Evolutionary conservation across 2,888 invertebrate genomes (phyloP).

Genomic region (Drosophila tripunctata): DNA sequence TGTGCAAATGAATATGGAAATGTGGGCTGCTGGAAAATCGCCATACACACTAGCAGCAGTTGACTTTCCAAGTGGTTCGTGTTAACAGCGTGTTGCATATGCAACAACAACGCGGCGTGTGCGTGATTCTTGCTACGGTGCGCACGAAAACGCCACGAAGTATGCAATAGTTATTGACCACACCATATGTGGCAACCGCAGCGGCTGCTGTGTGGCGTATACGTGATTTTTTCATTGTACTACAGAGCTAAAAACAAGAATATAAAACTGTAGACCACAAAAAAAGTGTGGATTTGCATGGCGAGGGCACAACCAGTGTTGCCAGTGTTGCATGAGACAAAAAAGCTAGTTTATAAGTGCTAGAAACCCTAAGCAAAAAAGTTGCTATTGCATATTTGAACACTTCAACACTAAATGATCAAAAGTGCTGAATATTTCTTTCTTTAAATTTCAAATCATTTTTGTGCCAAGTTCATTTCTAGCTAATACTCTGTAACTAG

Average conservation of each 20-base stretch:
- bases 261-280: neutral
- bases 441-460: no score
- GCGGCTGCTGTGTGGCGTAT: conserved; percentile 23
- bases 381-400: no score
- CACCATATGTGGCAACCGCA: conserved; percentile 37
- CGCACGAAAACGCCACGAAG: conserved; percentile 44
- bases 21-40: conserved; percentile 10
- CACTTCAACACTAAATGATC: no score
- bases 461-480: no score
- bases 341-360: neutral
- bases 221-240: conserved; percentile 20
- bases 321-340: neutral
- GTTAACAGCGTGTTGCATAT: conserved; percentile 61
- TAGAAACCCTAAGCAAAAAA: neutral
- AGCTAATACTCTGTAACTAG: no score
- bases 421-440: neutral
- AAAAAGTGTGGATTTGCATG: neutral
- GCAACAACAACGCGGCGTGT: conserved; percentile 60
- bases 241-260: neutral
- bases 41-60: conserved; percentile 18
- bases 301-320: neutral
- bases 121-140: conserved; percentile 44
- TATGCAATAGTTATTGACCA: conserved; percentile 74
- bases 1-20: conserved; percentile 66
- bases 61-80: conserved; percentile 50